Evolutionary conservation across 2,797 vertebrate species (phyloP).

Genomic region (Bryconaethiops microstoma): DNA sequence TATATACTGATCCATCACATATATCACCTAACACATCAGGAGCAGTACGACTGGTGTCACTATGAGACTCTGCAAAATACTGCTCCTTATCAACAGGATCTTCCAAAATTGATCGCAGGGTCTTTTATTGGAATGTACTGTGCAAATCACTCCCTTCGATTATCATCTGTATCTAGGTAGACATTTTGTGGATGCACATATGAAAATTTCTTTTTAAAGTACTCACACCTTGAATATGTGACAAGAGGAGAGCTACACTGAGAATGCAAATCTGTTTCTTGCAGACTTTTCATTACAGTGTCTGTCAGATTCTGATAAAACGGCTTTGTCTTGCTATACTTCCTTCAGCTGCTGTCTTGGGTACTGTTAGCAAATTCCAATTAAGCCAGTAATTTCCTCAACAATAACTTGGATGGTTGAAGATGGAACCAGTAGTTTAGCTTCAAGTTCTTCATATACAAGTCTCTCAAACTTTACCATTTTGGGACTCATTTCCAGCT

Average conservation of each 20-base stretch:
- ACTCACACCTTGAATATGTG: slow-evolving; percentile 28
- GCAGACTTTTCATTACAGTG: slow-evolving; percentile 21
- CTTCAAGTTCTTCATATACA: slow-evolving; percentile 48
- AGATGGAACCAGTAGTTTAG: slow-evolving; percentile 32
- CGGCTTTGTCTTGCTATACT: slow-evolving; percentile 8
- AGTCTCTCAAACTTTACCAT: slow-evolving; percentile 21
- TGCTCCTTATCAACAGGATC: slow-evolving; percentile 44
- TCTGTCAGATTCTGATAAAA: slow-evolving; percentile 23
- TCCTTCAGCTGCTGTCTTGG: slow-evolving; percentile 37
- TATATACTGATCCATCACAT: slow-evolving; percentile 44
- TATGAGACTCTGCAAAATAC: slow-evolving; percentile 48
- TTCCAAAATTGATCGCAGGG: slow-evolving; percentile 33
- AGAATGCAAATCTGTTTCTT: slow-evolving; percentile 45
- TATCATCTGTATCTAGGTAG: slow-evolving; percentile 38
- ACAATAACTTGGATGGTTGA: slow-evolving; percentile 53
- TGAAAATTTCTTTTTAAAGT: slow-evolving; percentile 39
- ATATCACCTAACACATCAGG: slow-evolving; percentile 26
- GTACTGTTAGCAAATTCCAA: slow-evolving; percentile 47
- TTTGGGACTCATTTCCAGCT: slow-evolving; percentile 16
- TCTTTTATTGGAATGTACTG: slow-evolving; percentile 50
- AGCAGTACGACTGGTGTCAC: background rate
- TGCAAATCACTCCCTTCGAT: slow-evolving; percentile 39
- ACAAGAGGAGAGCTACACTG: slow-evolving; percentile 40
- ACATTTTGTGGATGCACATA: slow-evolving; percentile 52
- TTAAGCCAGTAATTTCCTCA: slow-evolving; percentile 42